Base-by-base conservation (phyloP, 30 jellyfish, hydroid and myxozoan genomes). In the Pelagia noctiluca region DNA sequence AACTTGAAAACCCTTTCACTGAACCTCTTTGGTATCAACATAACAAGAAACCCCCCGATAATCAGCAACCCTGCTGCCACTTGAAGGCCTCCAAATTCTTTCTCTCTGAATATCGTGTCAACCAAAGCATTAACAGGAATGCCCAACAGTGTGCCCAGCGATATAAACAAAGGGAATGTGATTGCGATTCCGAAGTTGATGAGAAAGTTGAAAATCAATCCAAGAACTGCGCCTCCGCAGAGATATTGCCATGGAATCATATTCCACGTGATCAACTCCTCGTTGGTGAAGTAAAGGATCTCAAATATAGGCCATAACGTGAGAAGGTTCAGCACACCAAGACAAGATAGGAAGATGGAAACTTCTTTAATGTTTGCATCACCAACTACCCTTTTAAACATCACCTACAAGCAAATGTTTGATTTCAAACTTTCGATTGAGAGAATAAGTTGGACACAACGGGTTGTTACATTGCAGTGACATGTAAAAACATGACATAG, bases 301-400 rank as follows among this genome's bases (percentile, higher is more conserved):
- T 75, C 89, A 37, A 75, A 75, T 30, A 63, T 29, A 7, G 89
- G 89, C 89, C 89, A 76, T 18, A 86, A 76, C 11, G 38, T 7
- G 2, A 86, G 60, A 0, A 86, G 31, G 57, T 63, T 75, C n/a
- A 67, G 22, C 2, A 63, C 19, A 12, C 96, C 96, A 48, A 86
- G 81, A 24, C 57, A 29, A 11, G 88, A 3, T 34, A 86, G 63
- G 79, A 86, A 75, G 26, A 86, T 67, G 5, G 96, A 79, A 7
- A 86, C 96, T 50, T 64, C 73, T 42, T 29, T 61, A 26, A 54
- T 61, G 8, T 63, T 32, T 0, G 89, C 72, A 34, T 75, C 85
- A 23, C 96, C 90, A 36, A 86, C 79, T 4, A 76, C 89, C n/a
- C 96, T 76, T 64, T 86, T 86, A 74, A 86, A 86, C 87, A 75